phyloP scores from a whole-genome alignment of 2,113 vertebrate species.

The Petrocephalus zakoni region DNA sequence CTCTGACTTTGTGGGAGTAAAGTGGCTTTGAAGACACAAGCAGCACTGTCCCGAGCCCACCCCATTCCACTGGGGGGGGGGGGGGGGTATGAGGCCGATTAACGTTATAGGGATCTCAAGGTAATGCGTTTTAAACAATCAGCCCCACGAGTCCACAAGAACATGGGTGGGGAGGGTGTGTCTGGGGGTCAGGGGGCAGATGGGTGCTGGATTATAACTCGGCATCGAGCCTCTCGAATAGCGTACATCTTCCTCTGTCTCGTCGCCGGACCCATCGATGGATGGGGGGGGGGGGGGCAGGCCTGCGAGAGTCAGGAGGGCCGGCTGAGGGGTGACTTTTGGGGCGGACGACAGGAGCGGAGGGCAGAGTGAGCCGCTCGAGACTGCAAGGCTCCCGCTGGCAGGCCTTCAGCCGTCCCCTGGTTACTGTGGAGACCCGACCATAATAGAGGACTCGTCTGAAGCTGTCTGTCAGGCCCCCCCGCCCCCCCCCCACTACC shows the following conservation, averaged over 20 bases:
- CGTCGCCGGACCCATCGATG: neutral
- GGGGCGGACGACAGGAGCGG: neutral
- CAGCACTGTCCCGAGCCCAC: constrained; percentile 22
- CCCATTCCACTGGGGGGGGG: neutral
- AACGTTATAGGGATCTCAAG: neutral
- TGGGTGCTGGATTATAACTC: neutral
- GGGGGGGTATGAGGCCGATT: neutral
- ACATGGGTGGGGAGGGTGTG: neutral
- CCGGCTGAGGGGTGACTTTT: neutral
- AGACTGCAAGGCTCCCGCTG: neutral
- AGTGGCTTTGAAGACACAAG: constrained; percentile 74
- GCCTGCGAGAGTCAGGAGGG: neutral
- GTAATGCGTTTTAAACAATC: neutral
- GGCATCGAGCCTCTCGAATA: neutral
- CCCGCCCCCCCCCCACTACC: neutral
- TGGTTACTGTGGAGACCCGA: constrained; percentile 28
- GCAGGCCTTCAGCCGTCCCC: constrained; percentile 13
- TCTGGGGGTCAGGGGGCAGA: neutral
- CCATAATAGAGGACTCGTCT: constrained; percentile 20
- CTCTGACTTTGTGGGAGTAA: constrained; percentile 63
- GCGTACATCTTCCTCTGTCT: neutral
- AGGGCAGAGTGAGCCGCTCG: neutral
- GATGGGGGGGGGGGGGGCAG: neutral
- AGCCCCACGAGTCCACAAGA: neutral
- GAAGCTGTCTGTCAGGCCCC: constrained; percentile 9